Conservation (phyloP, 2,888 invertebrate genomes). For the Calameuta idolon region DNA sequence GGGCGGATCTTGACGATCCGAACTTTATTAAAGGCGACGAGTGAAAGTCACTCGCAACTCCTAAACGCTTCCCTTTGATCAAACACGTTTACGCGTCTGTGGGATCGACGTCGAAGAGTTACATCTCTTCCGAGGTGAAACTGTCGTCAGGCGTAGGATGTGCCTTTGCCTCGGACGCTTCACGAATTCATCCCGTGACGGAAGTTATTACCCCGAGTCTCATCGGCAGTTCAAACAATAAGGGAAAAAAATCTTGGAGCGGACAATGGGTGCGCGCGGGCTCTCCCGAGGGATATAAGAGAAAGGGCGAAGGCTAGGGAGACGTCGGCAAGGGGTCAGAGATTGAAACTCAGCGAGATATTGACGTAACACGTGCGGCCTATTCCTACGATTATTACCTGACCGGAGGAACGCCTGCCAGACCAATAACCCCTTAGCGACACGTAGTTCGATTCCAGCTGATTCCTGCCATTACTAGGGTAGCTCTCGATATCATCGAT, state of each 20-base stretch:
- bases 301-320: background rate
- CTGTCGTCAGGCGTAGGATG: too few species aligned
- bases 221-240: slow-evolving; percentile 23
- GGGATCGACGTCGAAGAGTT: background rate
- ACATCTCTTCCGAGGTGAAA: too few species aligned
- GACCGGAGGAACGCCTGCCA: background rate
- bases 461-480: slow-evolving; percentile 4
- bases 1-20: background rate
- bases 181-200: background rate
- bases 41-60: background rate
- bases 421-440: slow-evolving; percentile 6
- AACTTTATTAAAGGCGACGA: background rate
- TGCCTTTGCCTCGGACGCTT: background rate
- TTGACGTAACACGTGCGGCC: slow-evolving; percentile 14
- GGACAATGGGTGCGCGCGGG: slow-evolving; percentile 1
- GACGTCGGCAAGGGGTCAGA: background rate
- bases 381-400: slow-evolving; percentile 9
- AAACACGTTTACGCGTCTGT: background rate
- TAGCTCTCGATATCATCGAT: background rate
- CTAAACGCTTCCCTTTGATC: background rate
- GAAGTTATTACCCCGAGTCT: slow-evolving; percentile 12
- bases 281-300: background rate
- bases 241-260: slow-evolving; percentile 6
- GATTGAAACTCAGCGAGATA: slow-evolving; percentile 14
- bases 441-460: slow-evolving; percentile 5